Evolutionary conservation across 2,113 vertebrate species (phyloP), one percentile per base, ranked within the genome.

Genomic region (Melanostigma gelatinosum): DNA sequence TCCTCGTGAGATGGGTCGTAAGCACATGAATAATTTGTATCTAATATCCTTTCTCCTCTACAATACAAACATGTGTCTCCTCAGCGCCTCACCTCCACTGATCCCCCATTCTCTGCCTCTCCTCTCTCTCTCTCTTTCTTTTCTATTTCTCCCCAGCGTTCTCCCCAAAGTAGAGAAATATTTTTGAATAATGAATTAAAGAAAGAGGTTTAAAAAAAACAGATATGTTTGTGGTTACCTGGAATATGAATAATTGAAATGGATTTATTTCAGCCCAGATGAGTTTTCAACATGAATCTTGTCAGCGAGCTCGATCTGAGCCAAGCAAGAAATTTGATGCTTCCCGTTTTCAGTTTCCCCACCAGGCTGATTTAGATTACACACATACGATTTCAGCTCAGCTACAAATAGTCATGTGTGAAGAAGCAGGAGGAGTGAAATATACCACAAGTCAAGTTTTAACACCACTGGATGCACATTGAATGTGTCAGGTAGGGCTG

Each of bases 1-100:
- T 84, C 72, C 80, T 90, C 79, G 24, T 63, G 85, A 88, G 89
- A 87, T 20, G 66, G 12, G 44, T 84, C 75, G 55, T 82, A 82
- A 86, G 80, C 84, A 4, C 89, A 92, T 92, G 76, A 93, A 93
- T 92, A 92, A 92, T 93, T 92, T 93, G 83, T 91, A 82, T 88
- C 83, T 92, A 88, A 91, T 92, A 92, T 89, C 88, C 81, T 42
- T 18, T 79, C 79, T 86, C 82, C 83, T 85, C 73, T 77, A 86
- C 89, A 76, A 87, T 80, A 89, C 87, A 91, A 92, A 94, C 88
- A 91, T 71, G 57, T 46, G 58, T 79, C 64, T 62, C 78, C 46
- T 83, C 75, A 18, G 84, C 64, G 75, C 82, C 77, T 88, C 80
- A 79, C 85, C 87, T 89, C 79, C 60, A 40, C 46, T 77, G 42